These are phyloP conservation scores for Subacronicta megacephala DNA, from an alignment of 2,888 invertebrate species.

Conservation along the genomic window DNA sequence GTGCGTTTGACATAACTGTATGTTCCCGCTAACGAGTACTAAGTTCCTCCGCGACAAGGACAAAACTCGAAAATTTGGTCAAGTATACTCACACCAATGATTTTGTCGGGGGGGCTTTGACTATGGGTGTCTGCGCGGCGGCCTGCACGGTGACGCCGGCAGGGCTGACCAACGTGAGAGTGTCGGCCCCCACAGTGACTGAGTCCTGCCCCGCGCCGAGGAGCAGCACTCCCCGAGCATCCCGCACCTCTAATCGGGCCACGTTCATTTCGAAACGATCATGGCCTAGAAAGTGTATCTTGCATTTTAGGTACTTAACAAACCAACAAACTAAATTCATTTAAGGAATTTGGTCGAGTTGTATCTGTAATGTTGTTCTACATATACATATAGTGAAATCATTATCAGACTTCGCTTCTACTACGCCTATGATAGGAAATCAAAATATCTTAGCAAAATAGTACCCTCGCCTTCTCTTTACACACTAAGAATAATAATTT, in stretches of 20 bases:
- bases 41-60: slow-evolving; percentile 49
- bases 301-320: slow-evolving; percentile 9
- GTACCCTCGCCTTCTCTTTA: not conserved
- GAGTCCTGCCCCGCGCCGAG: slow-evolving; percentile 95
- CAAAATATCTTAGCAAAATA: not conserved
- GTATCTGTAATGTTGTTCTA: not conserved
- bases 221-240: slow-evolving; percentile 93
- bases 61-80: slow-evolving; percentile 35
- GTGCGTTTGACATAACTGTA: slow-evolving; percentile 47
- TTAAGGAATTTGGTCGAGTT: too few species aligned
- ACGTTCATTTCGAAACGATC: slow-evolving; percentile 95
- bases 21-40: slow-evolving; percentile 54
- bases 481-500: not conserved
- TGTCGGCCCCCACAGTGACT: slow-evolving; percentile 95
- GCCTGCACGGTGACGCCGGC: slow-evolving; percentile 96
- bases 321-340: slow-evolving; percentile 1
- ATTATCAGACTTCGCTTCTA: too few species aligned
- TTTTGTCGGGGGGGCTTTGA: slow-evolving; percentile 95
- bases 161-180: slow-evolving; percentile 94
- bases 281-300: slow-evolving; percentile 89
- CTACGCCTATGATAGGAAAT: not conserved
- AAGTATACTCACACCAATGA: slow-evolving; percentile 92
- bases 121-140: slow-evolving; percentile 95
- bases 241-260: slow-evolving; percentile 94
- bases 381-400: too few species aligned